Conservation (phyloP, 1,140 invertebrate genomes). For the Diorhabda carinulata region DNA sequence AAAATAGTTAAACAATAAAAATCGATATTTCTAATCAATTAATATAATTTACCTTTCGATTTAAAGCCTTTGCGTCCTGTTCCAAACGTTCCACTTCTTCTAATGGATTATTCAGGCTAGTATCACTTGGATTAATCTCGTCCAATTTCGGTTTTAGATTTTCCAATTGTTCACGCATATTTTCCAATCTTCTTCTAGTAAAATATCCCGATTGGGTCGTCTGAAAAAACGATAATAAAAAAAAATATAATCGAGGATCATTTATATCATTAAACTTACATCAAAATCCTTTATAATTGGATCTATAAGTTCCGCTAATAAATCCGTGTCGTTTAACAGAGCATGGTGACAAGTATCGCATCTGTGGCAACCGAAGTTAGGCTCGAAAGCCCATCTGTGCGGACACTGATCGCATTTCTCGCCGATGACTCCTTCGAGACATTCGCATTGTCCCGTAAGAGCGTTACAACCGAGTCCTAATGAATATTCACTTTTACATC, state of each 20-base stretch:
- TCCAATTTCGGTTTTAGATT: constrained; percentile 63
- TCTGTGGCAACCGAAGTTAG: constrained; percentile 65
- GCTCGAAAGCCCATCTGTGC: constrained; percentile 71
- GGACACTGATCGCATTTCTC: constrained; percentile 94
- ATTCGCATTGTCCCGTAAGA: constrained; percentile 87
- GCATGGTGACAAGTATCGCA: constrained; percentile 88
- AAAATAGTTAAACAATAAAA: neutral
- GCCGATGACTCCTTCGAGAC: constrained; percentile 91
- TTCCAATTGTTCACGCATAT: constrained; percentile 66
- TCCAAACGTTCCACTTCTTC: constrained; percentile 57
- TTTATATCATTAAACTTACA: constrained; percentile 46
- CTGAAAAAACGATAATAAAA: constrained; percentile 46
- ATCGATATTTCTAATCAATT: neutral
- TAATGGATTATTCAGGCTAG: constrained; percentile 51
- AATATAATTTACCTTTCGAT: constrained; percentile 50
- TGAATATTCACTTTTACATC: constrained; percentile 83
- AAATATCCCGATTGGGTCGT: constrained; percentile 71
- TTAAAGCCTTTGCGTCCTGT: constrained; percentile 54
- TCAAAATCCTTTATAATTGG: constrained; percentile 68
- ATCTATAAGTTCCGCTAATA: constrained; percentile 59
- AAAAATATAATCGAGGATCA: neutral
- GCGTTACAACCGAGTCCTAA: constrained; percentile 85
- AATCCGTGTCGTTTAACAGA: constrained; percentile 81
- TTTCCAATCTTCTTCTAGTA: constrained; percentile 68
- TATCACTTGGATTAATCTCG: constrained; percentile 59